A percentile compares a stretch with the other conserved stretches of the same genome.
phyloP scores from a whole-genome alignment of 2,888 invertebrate species.

The Masnerella sp. region DNA sequence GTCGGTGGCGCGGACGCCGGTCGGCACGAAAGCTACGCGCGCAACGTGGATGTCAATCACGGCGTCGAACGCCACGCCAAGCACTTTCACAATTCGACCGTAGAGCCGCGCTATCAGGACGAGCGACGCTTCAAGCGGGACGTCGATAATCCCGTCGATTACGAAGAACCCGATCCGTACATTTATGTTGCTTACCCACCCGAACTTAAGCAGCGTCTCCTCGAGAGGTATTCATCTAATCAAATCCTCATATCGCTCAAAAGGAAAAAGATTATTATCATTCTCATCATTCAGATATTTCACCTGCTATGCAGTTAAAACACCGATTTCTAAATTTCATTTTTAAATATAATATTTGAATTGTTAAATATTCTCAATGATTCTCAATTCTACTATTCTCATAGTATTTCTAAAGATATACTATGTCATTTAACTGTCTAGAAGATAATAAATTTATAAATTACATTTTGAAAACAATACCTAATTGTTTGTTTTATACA shows the following conservation, averaged over 20 bases:
- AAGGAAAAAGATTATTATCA: background rate
- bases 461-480: too few relatives aligned
- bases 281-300: too few relatives aligned
- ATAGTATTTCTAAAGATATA: too few relatives aligned
- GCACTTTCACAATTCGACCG: constrained; percentile 66
- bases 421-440: too few relatives aligned
- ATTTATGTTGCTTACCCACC: constrained; percentile 94
- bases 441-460: too few relatives aligned
- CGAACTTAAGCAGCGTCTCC: constrained; percentile 88
- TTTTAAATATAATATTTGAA: too few relatives aligned
- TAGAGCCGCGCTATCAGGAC: constrained; percentile 63
- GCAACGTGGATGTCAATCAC: constrained; percentile 67
- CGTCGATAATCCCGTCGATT: constrained; percentile 65
- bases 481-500: too few relatives aligned
- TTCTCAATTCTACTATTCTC: too few relatives aligned
- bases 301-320: too few relatives aligned
- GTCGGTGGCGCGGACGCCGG: constrained; percentile 54
- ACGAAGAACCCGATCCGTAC: constrained; percentile 81
- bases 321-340: too few relatives aligned
- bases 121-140: constrained; percentile 69
- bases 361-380: too few relatives aligned
- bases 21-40: constrained; percentile 70
- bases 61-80: constrained; percentile 58
- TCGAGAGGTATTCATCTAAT: constrained; percentile 84
- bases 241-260: too few relatives aligned